Conservation (phyloP, 2,797 vertebrate genomes). For the Rhinichthys osculus region DNA sequence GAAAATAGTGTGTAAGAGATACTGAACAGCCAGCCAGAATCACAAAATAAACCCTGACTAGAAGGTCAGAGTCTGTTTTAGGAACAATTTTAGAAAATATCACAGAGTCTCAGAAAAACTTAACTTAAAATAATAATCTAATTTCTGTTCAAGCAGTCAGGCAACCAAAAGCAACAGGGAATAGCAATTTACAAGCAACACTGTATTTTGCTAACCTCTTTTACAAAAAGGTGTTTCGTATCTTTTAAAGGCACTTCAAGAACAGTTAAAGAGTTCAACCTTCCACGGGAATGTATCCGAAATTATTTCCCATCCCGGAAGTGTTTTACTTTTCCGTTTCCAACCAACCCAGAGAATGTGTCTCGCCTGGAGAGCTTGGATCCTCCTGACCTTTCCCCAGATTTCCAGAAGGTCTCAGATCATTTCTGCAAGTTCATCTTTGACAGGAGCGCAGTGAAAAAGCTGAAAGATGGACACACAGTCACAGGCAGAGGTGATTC, state of each 20-base stretch:
- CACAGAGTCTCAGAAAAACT: too few relatives aligned
- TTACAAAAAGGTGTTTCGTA: not conserved
- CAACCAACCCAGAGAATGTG: slow-evolving; percentile 58
- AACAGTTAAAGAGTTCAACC: slow-evolving; percentile 57
- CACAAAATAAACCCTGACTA: not conserved
- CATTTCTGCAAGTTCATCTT: slow-evolving; percentile 59
- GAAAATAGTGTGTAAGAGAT: not conserved
- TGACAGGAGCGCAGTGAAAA: slow-evolving; percentile 58
- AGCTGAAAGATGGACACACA: slow-evolving; percentile 60
- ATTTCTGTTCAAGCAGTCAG: not conserved
- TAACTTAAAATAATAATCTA: too few relatives aligned
- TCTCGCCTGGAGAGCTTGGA: slow-evolving; percentile 54
- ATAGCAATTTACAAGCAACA: not conserved
- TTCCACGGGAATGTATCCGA: slow-evolving; percentile 70
- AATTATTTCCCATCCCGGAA: slow-evolving; percentile 71
- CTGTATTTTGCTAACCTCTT: not conserved
- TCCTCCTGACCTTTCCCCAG: slow-evolving; percentile 42
- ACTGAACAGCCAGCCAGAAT: not conserved
- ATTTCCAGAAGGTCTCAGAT: slow-evolving; percentile 46
- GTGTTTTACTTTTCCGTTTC: slow-evolving; percentile 71
- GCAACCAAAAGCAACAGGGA: not conserved
- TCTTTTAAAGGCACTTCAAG: slow-evolving; percentile 45
- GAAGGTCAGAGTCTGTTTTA: too few relatives aligned
- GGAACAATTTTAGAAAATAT: too few relatives aligned
- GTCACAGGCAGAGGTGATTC: slow-evolving; percentile 14